A percentile compares a stretch with the other conserved stretches of the same genome.
phyloP scores from a whole-genome alignment of 2,797 vertebrate species.

The Periparus ater region DNA sequence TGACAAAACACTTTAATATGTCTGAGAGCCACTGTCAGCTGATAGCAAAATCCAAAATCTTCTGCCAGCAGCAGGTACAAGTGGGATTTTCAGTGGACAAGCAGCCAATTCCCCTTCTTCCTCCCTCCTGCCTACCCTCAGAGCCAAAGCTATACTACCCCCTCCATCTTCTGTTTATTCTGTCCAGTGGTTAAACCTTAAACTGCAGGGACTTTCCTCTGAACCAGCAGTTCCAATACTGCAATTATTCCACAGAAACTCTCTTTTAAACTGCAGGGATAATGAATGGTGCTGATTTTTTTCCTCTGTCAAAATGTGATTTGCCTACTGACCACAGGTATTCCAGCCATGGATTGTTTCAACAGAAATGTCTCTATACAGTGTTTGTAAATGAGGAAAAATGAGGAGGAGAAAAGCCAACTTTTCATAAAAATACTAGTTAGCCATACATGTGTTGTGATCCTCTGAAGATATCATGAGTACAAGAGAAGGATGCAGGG shows the following conservation, averaged over 20 bases:
- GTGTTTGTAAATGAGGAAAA: neutral
- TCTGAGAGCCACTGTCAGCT: neutral
- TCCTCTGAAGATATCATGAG: neutral
- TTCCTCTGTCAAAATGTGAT: neutral
- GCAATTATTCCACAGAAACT: constrained; percentile 43
- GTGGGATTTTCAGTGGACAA: neutral
- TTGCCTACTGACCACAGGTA: constrained; percentile 36
- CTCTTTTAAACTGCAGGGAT: constrained; percentile 37
- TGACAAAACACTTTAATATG: neutral
- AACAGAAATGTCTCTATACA: neutral
- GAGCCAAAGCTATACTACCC: neutral
- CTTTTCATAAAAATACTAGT: neutral
- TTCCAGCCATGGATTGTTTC: neutral
- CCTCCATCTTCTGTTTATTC: neutral
- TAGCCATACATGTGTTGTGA: too few species aligned
- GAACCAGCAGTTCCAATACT: neutral
- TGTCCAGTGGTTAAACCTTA: constrained; percentile 12
- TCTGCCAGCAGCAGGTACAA: neutral
- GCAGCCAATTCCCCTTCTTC: neutral
- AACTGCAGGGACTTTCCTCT: neutral
- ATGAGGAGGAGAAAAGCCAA: neutral
- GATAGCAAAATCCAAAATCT: neutral
- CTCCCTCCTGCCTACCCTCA: neutral
- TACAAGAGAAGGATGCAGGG: neutral
- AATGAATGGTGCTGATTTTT: constrained; percentile 33